Base-by-base conservation (phyloP, 1,140 invertebrate genomes). In the Bactericera cockerelli region DNA sequence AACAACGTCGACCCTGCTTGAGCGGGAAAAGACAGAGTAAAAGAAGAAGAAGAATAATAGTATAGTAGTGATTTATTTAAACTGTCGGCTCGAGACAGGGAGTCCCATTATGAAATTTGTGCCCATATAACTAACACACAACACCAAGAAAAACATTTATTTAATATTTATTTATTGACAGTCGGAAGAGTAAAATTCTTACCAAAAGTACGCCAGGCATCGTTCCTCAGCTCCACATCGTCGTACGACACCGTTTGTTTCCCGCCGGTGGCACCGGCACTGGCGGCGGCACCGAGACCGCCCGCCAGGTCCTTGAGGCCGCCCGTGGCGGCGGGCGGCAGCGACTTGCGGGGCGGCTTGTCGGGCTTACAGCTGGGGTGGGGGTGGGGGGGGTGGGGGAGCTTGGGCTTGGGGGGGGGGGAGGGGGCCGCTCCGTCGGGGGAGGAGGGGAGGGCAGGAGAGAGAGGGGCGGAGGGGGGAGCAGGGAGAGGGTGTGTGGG, bases 161-260 rank as follows among this genome's bases (percentile, higher is more conserved):
- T n/a, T n/a, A n/a, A n/a, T n/a, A n/a, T n/a, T n/a, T n/a, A n/a
- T n/a, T n/a, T n/a, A n/a, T n/a, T n/a, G n/a, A n/a, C n/a, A n/a
- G n/a, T n/a, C n/a, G n/a, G n/a, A n/a, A n/a, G n/a, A n/a, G n/a
- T n/a, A n/a, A n/a, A n/a, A n/a, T 13, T 6, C 28, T 31, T 13
- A 14, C 85, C 85, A 42, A 85, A 74, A 1, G 83, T 86, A 68
- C 78, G 81, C 85, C 85, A 87, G 33, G 84, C 85, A 61, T 87
- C 79, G 65, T 77, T 83, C 57, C 81, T 71, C 25, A 82, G 75
- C 72, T 83, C 80, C 1, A 86, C 77, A 63, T 79, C 72, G 65
- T 85, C 84, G 67, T 86, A 86, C 53, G 78, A 71, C 69, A 76
- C 33, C 21, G 8, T 31, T 31, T 13, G 4, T 6, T 13, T 31